These are phyloP conservation scores for Corydoras maculifer DNA, from an alignment of 2,113 vertebrate species.

Conservation along the genomic window DNA sequence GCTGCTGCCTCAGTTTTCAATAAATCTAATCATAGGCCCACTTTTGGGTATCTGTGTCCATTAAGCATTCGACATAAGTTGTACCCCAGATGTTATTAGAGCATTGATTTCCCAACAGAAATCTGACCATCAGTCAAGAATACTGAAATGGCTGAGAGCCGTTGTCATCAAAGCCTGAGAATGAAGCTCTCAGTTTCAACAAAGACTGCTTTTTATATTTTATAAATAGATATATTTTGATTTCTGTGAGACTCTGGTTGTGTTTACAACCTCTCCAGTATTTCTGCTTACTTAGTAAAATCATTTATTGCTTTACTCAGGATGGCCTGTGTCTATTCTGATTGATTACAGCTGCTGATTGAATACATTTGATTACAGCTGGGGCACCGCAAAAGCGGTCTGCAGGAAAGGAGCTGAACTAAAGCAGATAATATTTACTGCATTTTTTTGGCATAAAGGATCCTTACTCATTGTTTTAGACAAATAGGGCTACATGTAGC, in stretches of 20 bases:
- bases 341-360: conserved; percentile 54
- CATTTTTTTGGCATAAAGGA: neutral
- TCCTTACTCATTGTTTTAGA: neutral
- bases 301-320: conserved; percentile 19
- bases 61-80: conserved; percentile 40
- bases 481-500: neutral
- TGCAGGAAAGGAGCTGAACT: conserved; percentile 5
- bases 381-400: conserved; percentile 6
- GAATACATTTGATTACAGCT: conserved; percentile 45
- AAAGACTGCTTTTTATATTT: neutral
- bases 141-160: neutral
- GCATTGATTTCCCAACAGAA: conserved; percentile 7
- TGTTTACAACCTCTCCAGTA: neutral
- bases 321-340: conserved; percentile 1
- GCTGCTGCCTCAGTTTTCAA: conserved; percentile 46
- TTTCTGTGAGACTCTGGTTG: neutral
- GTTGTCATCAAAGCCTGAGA: neutral
- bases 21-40: conserved; percentile 56
- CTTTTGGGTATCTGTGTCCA: conserved; percentile 29
- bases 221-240: neutral
- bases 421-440: neutral
- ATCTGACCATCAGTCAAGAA: neutral
- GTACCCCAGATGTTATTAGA: conserved; percentile 12
- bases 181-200: neutral
- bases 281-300: conserved; percentile 6